A percentile compares a stretch with the other conserved stretches of the same genome.
Evolutionary conservation across 2,797 vertebrate genomes (phyloP).

Genomic region (Ctenosaura bakeri): DNA sequence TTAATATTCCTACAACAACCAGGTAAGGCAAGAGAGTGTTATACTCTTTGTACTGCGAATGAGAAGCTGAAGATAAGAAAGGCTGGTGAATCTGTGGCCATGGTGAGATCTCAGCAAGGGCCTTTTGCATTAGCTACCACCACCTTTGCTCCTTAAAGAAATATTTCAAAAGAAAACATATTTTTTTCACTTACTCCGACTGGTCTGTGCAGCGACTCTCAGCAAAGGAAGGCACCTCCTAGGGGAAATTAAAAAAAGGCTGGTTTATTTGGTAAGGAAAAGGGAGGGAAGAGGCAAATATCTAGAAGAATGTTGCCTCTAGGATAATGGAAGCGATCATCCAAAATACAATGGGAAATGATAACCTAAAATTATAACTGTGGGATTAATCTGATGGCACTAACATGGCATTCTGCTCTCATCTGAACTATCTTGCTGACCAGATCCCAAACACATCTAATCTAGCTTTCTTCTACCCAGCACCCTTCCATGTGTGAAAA

Average conservation of each 20-base stretch:
- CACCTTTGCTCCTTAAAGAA: not conserved
- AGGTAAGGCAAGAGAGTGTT: not conserved
- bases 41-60: not conserved
- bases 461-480: no score
- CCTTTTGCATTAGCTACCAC: not conserved
- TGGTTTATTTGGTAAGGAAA: not conserved
- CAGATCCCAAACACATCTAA: no score
- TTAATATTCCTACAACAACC: not conserved
- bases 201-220: not conserved
- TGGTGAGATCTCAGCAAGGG: not conserved
- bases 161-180: not conserved
- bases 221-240: slow-evolving; percentile 3
- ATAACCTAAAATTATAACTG: no score
- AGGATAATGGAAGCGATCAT: no score
- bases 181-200: slow-evolving; percentile 62
- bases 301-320: not conserved
- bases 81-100: not conserved
- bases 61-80: not conserved
- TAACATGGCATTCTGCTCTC: no score
- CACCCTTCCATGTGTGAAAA: no score
- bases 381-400: not conserved
- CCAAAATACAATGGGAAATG: not conserved
- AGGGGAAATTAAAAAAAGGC: not conserved
- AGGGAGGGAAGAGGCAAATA: not conserved
- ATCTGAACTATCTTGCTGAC: no score